Percentiles rank a stretch among this genome's conserved stretches.
Conservation (phyloP, 2,797 vertebrate genomes). For the Odontamblyopus rebecca region DNA sequence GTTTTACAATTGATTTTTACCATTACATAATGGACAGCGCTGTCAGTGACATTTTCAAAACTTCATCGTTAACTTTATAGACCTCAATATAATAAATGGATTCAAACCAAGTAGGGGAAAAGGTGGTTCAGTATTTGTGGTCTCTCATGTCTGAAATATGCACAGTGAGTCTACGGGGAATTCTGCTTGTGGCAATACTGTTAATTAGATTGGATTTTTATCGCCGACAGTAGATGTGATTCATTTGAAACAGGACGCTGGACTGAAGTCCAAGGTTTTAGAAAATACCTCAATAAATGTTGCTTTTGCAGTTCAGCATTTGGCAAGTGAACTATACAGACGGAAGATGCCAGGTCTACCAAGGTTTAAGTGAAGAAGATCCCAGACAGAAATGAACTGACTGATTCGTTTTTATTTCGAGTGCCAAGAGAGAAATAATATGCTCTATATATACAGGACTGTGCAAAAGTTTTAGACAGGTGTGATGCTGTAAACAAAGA, state of each 20-base stretch:
- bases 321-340: not conserved
- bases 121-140: not conserved
- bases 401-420: no score
- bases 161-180: slow-evolving; percentile 15
- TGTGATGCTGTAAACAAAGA: no score
- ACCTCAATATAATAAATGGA: not conserved
- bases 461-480: no score
- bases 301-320: not conserved
- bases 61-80: not conserved
- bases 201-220: slow-evolving; percentile 3
- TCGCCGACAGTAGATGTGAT: not conserved
- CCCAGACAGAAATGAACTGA: not conserved
- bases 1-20: not conserved
- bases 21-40: slow-evolving; percentile 4
- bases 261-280: not conserved
- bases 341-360: not conserved
- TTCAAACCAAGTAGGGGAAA: slow-evolving; percentile 14
- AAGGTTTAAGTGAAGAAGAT: no score
- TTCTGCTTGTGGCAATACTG: not conserved
- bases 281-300: not conserved
- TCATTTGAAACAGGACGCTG: not conserved
- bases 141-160: slow-evolving; percentile 15
- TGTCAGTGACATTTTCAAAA: slow-evolving; percentile 4
- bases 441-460: no score
- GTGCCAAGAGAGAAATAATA: no score